Percentiles rank a stretch among this genome's conserved stretches.
Conservation (phyloP, 2,888 invertebrate species). For the Diogma glabrata region DNA sequence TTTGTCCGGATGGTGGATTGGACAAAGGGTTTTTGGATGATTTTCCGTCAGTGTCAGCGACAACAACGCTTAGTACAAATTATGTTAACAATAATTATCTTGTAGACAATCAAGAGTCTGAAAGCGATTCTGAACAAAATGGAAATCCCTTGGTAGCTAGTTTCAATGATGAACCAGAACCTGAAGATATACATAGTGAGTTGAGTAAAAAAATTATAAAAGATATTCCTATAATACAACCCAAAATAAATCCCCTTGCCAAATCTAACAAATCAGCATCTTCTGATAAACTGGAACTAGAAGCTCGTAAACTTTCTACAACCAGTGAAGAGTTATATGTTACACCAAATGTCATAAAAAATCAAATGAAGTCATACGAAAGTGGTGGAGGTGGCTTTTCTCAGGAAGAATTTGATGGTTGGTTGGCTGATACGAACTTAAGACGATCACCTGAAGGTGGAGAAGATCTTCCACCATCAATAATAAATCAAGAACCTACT, state of each 20-base stretch:
- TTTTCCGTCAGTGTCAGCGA: constrained; percentile 33
- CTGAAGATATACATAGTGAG: not conserved
- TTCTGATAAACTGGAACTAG: constrained; percentile 17
- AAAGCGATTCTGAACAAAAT: constrained; percentile 50
- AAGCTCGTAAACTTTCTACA: constrained; percentile 15
- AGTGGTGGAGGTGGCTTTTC: constrained; percentile 32
- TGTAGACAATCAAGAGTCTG: constrained; percentile 14
- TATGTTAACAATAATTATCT: not conserved
- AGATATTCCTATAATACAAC: too few species aligned
- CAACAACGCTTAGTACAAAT: not conserved
- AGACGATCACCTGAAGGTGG: constrained; percentile 66
- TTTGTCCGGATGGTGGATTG: constrained; percentile 60
- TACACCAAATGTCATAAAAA: too few species aligned
- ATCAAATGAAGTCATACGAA: too few species aligned
- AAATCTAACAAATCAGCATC: constrained; percentile 10
- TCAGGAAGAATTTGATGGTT: constrained; percentile 43
- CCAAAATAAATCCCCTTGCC: constrained; percentile 18
- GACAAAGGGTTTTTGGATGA: constrained; percentile 69
- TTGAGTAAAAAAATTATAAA: not conserved
- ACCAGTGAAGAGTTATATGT: constrained; percentile 23
- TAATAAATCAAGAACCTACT: constrained; percentile 19
- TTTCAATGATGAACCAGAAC: constrained; percentile 61
- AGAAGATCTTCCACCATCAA: constrained; percentile 32
- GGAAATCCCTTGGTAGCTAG: constrained; percentile 72
- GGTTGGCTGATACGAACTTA: constrained; percentile 58